A percentile compares a stretch with the other conserved stretches of the same genome.
phyloP scores from a whole-genome alignment of 1,140 invertebrate genomes.

The Zaprionus ghesquierei region DNA sequence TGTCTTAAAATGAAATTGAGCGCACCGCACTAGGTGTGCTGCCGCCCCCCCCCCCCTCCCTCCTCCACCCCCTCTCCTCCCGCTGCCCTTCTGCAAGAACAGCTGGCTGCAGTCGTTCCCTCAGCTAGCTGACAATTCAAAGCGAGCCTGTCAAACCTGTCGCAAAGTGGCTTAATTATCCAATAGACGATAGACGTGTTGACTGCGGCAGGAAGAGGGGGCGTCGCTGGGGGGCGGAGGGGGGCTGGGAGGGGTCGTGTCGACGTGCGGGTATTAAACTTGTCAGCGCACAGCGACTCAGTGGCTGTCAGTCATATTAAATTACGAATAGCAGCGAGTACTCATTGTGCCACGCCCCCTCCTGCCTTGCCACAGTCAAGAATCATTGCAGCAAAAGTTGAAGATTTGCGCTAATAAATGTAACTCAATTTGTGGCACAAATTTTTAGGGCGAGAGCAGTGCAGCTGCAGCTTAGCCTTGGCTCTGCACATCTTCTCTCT shows the following conservation, averaged over 20 bases:
- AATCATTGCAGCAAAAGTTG: conserved; percentile 5
- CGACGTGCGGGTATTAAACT: conserved; percentile 49
- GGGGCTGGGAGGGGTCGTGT: not conserved
- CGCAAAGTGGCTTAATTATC: conserved; percentile 80
- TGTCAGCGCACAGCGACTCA: conserved; percentile 49
- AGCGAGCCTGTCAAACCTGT: conserved; percentile 75
- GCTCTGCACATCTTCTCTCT: too few relatives aligned
- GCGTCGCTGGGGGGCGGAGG: not conserved
- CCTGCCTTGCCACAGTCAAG: not conserved
- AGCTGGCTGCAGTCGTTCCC: not conserved
- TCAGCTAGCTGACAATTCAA: conserved; percentile 61
- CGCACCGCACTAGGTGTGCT: conserved; percentile 8
- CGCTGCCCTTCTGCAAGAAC: not conserved
- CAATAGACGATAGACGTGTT: conserved; percentile 65
- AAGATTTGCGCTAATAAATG: conserved; percentile 49
- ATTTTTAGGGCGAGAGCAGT: not conserved
- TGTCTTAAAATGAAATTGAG: conserved; percentile 52
- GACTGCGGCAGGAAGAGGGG: not conserved
- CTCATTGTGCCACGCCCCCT: not conserved
- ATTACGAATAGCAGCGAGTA: conserved; percentile 31
- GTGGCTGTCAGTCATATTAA: conserved; percentile 68
- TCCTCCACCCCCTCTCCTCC: not conserved
- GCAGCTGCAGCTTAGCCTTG: conserved; percentile 7
- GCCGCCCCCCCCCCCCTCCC: not conserved
- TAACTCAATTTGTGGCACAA: conserved; percentile 60